A percentile compares a stretch with the other conserved stretches of the same genome.
phyloP scores from a whole-genome alignment of 1,140 invertebrate genomes.

The Drosophila mayri region DNA sequence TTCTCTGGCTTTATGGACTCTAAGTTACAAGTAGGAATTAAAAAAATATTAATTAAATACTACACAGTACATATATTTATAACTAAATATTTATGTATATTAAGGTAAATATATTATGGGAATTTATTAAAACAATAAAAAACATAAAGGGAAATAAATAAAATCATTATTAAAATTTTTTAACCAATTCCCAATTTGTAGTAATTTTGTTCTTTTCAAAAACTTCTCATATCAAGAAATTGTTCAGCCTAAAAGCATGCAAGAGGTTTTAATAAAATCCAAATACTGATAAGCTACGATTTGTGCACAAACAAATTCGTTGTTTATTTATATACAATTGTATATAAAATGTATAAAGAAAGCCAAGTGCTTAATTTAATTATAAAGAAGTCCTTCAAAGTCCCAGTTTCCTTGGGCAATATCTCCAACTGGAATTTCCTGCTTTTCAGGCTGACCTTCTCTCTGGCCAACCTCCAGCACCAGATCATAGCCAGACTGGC shows the following conservation, averaged over 20 bases:
- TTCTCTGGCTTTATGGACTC: neutral
- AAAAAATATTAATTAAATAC: neutral
- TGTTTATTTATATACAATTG: neutral
- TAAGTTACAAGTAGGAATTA: slow-evolving; percentile 11
- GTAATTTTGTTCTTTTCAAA: neutral
- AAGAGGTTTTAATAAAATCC: neutral
- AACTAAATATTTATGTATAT: neutral
- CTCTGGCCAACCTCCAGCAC: neutral
- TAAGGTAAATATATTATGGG: neutral
- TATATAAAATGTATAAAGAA: neutral
- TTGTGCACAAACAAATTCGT: neutral
- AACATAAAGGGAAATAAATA: too few relatives aligned
- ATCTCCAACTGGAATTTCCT: slow-evolving; percentile 59
- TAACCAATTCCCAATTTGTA: neutral
- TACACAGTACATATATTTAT: neutral
- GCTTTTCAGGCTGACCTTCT: slow-evolving; percentile 39
- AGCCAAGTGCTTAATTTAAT: neutral
- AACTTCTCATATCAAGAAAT: neutral
- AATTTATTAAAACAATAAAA: neutral
- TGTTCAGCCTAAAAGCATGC: neutral
- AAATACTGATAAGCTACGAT: neutral
- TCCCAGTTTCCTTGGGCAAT: slow-evolving; percentile 43
- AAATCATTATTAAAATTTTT: too few relatives aligned
- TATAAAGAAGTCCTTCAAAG: slow-evolving; percentile 1
- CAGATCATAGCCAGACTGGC: slow-evolving; percentile 25